Evolutionary conservation across 64 coral and sea anemone species (phyloP).

Genomic region (Montipora foliosa): DNA sequence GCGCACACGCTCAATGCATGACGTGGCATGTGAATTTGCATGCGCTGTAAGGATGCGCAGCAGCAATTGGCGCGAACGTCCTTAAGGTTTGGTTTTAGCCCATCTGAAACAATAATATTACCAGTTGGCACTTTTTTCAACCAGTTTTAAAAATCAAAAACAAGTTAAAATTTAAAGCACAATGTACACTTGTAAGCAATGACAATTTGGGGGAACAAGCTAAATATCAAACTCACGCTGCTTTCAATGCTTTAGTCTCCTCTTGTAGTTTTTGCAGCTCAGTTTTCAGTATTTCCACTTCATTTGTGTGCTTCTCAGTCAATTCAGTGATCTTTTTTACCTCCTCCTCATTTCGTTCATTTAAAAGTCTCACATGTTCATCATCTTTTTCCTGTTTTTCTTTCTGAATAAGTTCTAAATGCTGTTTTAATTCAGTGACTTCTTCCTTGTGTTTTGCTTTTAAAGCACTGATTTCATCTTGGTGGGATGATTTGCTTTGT

Average conservation of each 20-base stretch:
- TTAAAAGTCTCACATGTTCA: constrained; percentile 68
- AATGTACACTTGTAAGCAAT: no score
- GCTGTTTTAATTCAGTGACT: constrained; percentile 78
- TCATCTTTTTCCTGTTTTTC: constrained; percentile 77
- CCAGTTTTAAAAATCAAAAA: no score
- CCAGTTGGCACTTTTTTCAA: no score
- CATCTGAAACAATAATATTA: no score
- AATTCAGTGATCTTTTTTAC: constrained; percentile 79
- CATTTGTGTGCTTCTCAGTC: constrained; percentile 75
- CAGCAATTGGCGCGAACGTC: no score
- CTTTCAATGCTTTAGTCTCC: constrained; percentile 58
- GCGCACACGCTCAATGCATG: no score
- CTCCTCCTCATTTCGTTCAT: constrained; percentile 73
- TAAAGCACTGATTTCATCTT: constrained; percentile 54
- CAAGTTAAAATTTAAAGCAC: no score
- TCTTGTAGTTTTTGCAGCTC: constrained; percentile 82
- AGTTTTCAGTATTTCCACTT: constrained; percentile 69
- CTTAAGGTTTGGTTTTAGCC: no score
- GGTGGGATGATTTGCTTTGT: constrained; percentile 62
- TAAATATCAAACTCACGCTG: background rate
- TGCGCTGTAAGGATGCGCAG: no score
- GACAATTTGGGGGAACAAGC: no score
- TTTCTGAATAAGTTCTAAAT: constrained; percentile 77
- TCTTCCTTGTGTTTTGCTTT: constrained; percentile 76
- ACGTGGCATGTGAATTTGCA: no score